Percentiles rank a stretch among this genome's conserved stretches.
These are phyloP conservation scores for Scaptomyza caliginosa DNA, from an alignment of 2,888 invertebrate species.

Conservation along the genomic window DNA sequence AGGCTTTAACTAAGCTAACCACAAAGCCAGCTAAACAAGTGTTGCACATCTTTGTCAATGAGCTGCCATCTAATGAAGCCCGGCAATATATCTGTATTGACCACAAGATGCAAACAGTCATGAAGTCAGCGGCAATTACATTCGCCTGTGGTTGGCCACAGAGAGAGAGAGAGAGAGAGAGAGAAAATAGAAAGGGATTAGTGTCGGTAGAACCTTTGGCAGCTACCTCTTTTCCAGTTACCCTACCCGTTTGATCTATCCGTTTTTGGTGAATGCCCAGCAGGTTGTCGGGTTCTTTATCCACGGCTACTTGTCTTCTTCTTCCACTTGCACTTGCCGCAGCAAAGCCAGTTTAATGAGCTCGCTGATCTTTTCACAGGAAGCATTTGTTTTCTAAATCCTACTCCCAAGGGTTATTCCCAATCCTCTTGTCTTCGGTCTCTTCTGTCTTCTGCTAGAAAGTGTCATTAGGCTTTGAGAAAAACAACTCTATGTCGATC, in stretches of 20 bases:
- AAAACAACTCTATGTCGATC: conserved; percentile 26
- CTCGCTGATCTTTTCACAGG: conserved; percentile 63
- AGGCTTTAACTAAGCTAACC: conserved; percentile 11
- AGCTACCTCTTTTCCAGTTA: neutral
- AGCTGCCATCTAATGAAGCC: conserved; percentile 42
- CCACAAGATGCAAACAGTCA: conserved; percentile 54
- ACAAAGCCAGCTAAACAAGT: conserved; percentile 33
- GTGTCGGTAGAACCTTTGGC: conserved; percentile 2
- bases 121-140: conserved; percentile 77
- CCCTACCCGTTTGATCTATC: conserved; percentile 49
- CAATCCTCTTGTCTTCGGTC: too few species aligned
- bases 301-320: conserved; percentile 22
- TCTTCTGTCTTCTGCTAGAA: neutral
- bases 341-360: conserved; percentile 76
- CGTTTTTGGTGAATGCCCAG: conserved; percentile 53
- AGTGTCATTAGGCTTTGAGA: conserved; percentile 49
- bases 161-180: too few species aligned
- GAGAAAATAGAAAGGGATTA: conserved; percentile 64
- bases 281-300: conserved; percentile 42
- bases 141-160: conserved; percentile 56
- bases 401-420: conserved; percentile 20
- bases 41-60: conserved; percentile 37
- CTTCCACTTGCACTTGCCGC: conserved; percentile 40
- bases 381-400: conserved; percentile 48
- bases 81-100: conserved; percentile 23